Evolutionary conservation across 1,140 invertebrate species (phyloP).

Genomic region (Zophobas atratus): DNA sequence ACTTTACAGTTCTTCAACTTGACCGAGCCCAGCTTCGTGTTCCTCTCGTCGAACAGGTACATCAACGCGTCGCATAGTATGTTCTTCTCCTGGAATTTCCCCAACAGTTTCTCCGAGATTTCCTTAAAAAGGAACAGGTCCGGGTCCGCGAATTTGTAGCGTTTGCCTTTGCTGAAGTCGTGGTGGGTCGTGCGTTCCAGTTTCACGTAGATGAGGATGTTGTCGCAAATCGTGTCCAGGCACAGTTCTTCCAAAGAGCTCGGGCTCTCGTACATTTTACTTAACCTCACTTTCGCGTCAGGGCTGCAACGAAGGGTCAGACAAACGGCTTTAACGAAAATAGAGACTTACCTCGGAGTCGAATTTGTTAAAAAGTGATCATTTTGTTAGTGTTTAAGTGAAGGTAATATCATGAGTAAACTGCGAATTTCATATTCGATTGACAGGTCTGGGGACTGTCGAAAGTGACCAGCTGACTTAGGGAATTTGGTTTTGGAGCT

Average conservation of each 20-base stretch:
- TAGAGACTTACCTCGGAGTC: not conserved
- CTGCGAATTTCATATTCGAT: constrained; percentile 24
- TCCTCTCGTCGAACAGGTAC: constrained; percentile 77
- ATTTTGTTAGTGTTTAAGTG: not conserved
- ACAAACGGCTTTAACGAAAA: not conserved
- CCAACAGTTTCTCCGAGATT: constrained; percentile 79
- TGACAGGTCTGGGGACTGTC: constrained; percentile 15
- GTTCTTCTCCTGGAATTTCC: constrained; percentile 76
- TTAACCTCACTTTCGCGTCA: constrained; percentile 25
- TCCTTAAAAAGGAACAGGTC: constrained; percentile 79
- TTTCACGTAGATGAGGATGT: constrained; percentile 73
- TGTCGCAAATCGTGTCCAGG: constrained; percentile 80
- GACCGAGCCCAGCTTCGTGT: constrained; percentile 74
- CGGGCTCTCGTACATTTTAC: constrained; percentile 76
- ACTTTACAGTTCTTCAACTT: constrained; percentile 74
- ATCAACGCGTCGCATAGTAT: constrained; percentile 78
- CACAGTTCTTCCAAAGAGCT: constrained; percentile 77
- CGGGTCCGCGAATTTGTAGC: constrained; percentile 73
- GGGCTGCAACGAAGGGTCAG: not conserved
- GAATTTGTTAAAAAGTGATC: not conserved
- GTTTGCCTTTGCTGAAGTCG: constrained; percentile 20
- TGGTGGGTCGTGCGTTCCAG: constrained; percentile 10
- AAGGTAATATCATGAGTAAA: constrained; percentile 21
- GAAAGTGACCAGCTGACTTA: constrained; percentile 12
- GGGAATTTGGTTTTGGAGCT: not conserved